Percentiles rank a stretch among this genome's conserved stretches.
phyloP scores from a whole-genome alignment of 1,140 invertebrate genomes.

The Drosophila micromelanica region DNA sequence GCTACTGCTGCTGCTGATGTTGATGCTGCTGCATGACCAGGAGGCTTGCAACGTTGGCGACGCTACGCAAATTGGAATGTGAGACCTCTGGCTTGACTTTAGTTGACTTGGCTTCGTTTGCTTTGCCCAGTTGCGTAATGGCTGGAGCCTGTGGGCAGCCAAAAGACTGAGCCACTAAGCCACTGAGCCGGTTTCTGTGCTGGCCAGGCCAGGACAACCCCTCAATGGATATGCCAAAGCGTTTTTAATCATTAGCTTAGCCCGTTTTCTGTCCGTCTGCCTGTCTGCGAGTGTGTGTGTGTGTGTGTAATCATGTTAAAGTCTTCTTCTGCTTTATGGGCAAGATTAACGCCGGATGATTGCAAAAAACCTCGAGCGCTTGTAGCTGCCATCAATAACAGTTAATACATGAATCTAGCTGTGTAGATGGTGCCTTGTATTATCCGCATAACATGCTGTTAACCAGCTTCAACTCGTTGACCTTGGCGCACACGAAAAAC shows the following conservation, averaged over 20 bases:
- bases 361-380: conserved; percentile 53
- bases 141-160: conserved; percentile 21
- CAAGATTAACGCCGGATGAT: conserved; percentile 33
- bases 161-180: conserved; percentile 22
- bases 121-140: conserved; percentile 59
- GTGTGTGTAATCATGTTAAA: not conserved
- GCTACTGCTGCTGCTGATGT: no score
- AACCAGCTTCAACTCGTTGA: conserved; percentile 33
- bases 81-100: conserved; percentile 75
- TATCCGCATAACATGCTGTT: conserved; percentile 53
- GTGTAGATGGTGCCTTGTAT: conserved; percentile 21
- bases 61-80: conserved; percentile 80
- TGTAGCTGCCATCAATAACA: conserved; percentile 58
- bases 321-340: conserved; percentile 33
- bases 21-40: conserved; percentile 15
- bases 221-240: conserved; percentile 20
- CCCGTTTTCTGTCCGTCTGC: conserved; percentile 14
- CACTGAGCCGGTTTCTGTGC: conserved; percentile 63
- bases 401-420: conserved; percentile 45
- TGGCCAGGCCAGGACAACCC: conserved; percentile 54
- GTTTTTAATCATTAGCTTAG: conserved; percentile 40
- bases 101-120: conserved; percentile 50
- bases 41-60: conserved; percentile 27
- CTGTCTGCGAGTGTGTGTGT: no score
- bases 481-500: conserved; percentile 26